Base-by-base conservation (phyloP, 2,113 vertebrate genomes). In the Mixornis gularis region DNA sequence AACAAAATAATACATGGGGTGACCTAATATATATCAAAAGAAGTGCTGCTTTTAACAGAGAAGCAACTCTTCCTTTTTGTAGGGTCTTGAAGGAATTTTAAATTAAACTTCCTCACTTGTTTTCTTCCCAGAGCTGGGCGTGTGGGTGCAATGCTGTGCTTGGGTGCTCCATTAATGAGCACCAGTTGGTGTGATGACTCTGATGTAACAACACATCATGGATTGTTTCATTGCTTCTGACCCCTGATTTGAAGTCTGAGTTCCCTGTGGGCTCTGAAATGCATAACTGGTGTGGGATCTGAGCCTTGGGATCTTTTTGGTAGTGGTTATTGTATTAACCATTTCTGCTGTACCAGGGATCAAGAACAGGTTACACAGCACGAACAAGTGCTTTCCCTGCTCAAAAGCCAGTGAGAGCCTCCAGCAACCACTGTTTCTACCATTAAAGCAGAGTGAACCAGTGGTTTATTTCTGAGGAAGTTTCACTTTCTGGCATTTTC, bases 211-310 rank as follows among this genome's bases (percentile, higher is more conserved):
- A 79, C 87, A 81, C 46, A 11, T 87, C 94, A 91, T 34, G 44
- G 64, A 66, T 95, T 92, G 38, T 69, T 94, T 92, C 94, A 94
- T 66, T 95, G 62, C 89, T 93, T 92, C 79, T 95, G 93, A 71
- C 68, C 32, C 27, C 76, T 95, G 89, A 85, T 90, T 81, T 86
- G 84, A 91, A 93, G 85, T 88, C 90, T 78, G 22, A 92, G 49
- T 81, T 96, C 56, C 68, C 69, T 36, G 2, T 91, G 63, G 84
- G 22, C 77, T 89, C 49, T 22, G 40, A 34, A 43, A 94, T 96
- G 55, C 55, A 25, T 76, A 92, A 74, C 53, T 18, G 6, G 17
- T n/a, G 12, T 72, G 59, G 84, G 79, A 85, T 95, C 81, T 60
- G 43, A 84, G 46, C 43, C 30, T 73, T 63, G 27, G 18, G 20